Base-by-base conservation (phyloP, 2,888 invertebrate species). In the Troglohyphantes excavatus region DNA sequence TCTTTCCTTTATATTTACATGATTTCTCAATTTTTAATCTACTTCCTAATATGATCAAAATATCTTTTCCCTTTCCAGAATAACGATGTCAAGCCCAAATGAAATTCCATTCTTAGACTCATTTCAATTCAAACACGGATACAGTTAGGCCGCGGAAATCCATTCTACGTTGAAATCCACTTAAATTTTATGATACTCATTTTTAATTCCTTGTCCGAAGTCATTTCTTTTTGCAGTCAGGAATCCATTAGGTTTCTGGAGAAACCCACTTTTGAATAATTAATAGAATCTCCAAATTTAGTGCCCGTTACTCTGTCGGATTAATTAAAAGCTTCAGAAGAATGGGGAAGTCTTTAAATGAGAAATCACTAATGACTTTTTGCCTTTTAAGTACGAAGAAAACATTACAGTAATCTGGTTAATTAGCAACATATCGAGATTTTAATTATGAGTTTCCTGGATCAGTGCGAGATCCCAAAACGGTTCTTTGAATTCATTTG, bases 231-330 rank as follows among this genome's bases (percentile, higher is more conserved):
- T 53, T 53, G 53, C n/a, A 53, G 53, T n/a, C 53, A 53, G n/a
- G n/a, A 53, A 53, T n/a, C 13, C 53, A 53, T 53, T 53, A 53
- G 5, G n/a, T n/a, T 5, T 5, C 17, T 0, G 5, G 1, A 17
- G 53, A n/a, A 53, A 53, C 53, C 53, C n/a, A n/a, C 53, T n/a
- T 53, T 17, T 53, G 53, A 53, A 53, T 53, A 53, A 53, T 53
- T 53, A 53, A 53, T 53, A 53, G 53, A 53, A 17, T 53, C 53
- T 53, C 17, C 13, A n/a, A n/a, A 53, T 53, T 17, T n/a, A 53
- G n/a, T 53, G 9, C 53, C 53, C 13, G 9, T n/a, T 53, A n/a
- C 53, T n/a, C 53, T 53, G 9, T 53, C 53, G n/a, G 53, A 53
- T 53, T 53, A 53, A 53, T 53, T 53, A 53, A 53, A 53, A 53